phyloP scores from a whole-genome alignment of 1,140 invertebrate genomes.

The Liolophura sinensis region DNA sequence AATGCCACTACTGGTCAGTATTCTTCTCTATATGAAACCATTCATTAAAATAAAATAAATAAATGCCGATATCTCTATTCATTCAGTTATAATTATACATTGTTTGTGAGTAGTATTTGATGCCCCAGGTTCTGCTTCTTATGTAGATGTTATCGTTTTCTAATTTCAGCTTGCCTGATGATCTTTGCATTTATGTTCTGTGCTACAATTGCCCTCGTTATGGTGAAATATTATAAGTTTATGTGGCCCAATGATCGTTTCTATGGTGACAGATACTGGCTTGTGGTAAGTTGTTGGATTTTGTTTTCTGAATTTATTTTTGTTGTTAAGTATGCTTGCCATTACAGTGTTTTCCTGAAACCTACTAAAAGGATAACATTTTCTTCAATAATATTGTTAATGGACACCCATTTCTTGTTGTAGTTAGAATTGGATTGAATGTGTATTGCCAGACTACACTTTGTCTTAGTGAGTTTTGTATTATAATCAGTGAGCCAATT shows the following conservation, averaged over 20 bases:
- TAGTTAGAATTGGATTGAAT: too few relatives aligned
- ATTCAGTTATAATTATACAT: too few relatives aligned
- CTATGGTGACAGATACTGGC: conserved; percentile 92
- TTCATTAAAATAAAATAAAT: too few relatives aligned
- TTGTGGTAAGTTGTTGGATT: conserved; percentile 60
- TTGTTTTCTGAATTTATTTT: not conserved
- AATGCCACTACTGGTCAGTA: too few relatives aligned
- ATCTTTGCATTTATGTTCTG: conserved; percentile 90
- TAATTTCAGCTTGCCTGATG: conserved; percentile 74
- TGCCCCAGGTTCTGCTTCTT: conserved; percentile 68
- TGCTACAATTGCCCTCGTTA: conserved; percentile 83
- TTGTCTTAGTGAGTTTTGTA: too few relatives aligned
- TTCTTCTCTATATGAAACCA: conserved; percentile 42
- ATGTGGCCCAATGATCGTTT: conserved; percentile 82
- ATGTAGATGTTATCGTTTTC: conserved; percentile 69
- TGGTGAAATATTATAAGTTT: conserved; percentile 91
- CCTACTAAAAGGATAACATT: not conserved
- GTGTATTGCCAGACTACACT: too few relatives aligned
- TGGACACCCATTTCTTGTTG: too few relatives aligned
- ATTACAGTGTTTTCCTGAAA: conserved; percentile 2
- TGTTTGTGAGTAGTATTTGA: too few relatives aligned
- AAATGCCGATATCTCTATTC: too few relatives aligned
- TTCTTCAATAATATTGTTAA: too few relatives aligned
- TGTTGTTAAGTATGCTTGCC: not conserved
- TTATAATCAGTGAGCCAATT: too few relatives aligned